Base-by-base conservation (phyloP, 2,888 invertebrate genomes). In the Anoncus sp. region DNA sequence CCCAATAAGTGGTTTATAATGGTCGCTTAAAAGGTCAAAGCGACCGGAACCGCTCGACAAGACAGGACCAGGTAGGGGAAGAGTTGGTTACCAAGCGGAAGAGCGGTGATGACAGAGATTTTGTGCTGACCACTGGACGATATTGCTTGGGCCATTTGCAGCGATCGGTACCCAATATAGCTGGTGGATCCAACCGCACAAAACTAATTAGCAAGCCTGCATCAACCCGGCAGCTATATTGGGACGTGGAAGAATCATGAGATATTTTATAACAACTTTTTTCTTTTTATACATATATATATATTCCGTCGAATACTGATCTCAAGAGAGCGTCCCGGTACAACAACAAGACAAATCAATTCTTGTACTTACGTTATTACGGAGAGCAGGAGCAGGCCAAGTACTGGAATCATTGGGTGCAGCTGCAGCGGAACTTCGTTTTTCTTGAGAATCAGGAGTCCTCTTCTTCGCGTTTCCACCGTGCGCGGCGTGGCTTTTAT, bases 1-100 rank as follows among this genome's bases (percentile, higher is more conserved):
- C 53, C 71, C 76, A 80, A 76, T 83, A 81, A 83, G 81, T 82
- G 82, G 82, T 59, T 55, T 77, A 76, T 79, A 81, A 83, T 82
- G 79, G 82, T 75, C 80, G 75, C 70, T 83, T 76, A 72, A 81
- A 83, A 81, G 75, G 69, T 82, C 59, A 73, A 81, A 79, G 81
- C 77, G 79, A 77, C 74, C 73, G 67, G 53, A 75, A 77, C 78
- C 73, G 71, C 62, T 62, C 18, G 62, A 53, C 71, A 71, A 78
- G 67, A 66, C 47, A 27, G 51, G 55, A 51, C 31, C 4, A 31
- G 7, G 31, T 31, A 7, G 6, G 12, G 38, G 38, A 12, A 38
- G 35, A 75, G 63, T 35, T 20, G 67, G 38, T 45, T n/a, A 14
- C 43, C 18, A 57, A 20, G 38, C 38, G 47, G 63, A 53, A 63